Conservation (phyloP, 2,797 vertebrate species). For the Chelmon rostratus region DNA sequence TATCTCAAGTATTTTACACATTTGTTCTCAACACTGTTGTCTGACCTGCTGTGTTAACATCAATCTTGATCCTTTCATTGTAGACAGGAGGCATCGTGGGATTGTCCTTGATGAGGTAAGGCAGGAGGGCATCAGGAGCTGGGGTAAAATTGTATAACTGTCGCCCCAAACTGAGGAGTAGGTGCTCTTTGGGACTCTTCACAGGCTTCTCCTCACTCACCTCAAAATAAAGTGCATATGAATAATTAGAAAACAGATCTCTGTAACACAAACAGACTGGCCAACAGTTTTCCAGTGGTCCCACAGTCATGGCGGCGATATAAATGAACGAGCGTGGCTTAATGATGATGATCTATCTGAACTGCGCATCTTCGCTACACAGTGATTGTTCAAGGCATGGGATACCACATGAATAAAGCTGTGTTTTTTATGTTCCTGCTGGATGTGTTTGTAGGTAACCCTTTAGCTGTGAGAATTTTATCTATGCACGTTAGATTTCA, state of each 20-base stretch:
- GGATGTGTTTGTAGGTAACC: too few relatives aligned
- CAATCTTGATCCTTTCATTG: conserved; percentile 63
- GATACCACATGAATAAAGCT: too few relatives aligned
- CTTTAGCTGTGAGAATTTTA: too few relatives aligned
- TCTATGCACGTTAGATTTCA: not conserved
- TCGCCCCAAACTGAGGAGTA: conserved; percentile 73
- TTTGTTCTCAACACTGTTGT: not conserved
- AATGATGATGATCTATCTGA: too few relatives aligned
- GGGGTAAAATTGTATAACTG: conserved; percentile 74
- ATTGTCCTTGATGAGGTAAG: conserved; percentile 71
- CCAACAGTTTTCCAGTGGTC: too few relatives aligned
- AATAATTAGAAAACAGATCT: not conserved
- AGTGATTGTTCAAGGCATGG: too few relatives aligned
- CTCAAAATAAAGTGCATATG: not conserved
- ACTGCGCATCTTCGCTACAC: too few relatives aligned
- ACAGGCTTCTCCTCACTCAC: conserved; percentile 68
- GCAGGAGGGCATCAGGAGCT: conserved; percentile 76
- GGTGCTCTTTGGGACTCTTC: conserved; percentile 69
- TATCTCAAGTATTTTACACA: not conserved
- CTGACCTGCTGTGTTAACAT: conserved; percentile 68
- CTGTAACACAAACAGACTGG: too few relatives aligned
- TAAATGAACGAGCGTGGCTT: too few relatives aligned
- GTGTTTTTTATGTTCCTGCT: too few relatives aligned
- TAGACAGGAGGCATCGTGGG: conserved; percentile 50
- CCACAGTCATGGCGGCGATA: too few relatives aligned